Percentiles rank a stretch among this genome's conserved stretches.
phyloP scores from a whole-genome alignment of 2,888 invertebrate species.

The Omphaloscelis lunosa region DNA sequence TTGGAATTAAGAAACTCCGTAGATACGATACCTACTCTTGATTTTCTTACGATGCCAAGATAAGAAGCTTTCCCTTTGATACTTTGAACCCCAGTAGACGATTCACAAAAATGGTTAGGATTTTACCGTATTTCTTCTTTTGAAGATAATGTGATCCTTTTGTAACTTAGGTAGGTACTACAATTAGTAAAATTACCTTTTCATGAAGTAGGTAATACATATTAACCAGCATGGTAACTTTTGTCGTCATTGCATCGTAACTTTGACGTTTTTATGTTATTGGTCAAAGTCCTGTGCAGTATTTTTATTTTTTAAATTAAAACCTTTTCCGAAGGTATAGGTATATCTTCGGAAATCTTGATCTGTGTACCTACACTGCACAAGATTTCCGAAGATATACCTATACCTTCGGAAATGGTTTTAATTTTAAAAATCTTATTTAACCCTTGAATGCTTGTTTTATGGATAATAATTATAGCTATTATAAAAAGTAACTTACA shows the following conservation, averaged over 20 bases:
- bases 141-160: slow-evolving; percentile 46
- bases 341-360: too few species aligned
- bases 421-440: neutral
- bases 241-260: neutral
- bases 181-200: slow-evolving; percentile 41
- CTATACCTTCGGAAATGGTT: neutral
- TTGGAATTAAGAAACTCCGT: slow-evolving; percentile 45
- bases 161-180: slow-evolving; percentile 25
- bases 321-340: too few species aligned
- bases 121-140: slow-evolving; percentile 59
- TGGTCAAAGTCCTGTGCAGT: neutral
- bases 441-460: neutral
- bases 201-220: neutral
- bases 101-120: slow-evolving; percentile 57
- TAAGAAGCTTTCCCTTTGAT: slow-evolving; percentile 66
- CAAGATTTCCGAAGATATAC: too few species aligned
- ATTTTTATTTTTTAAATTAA: too few species aligned
- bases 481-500: neutral
- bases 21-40: slow-evolving; percentile 36
- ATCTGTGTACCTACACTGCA: too few species aligned
- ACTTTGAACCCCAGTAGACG: slow-evolving; percentile 61
- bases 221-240: neutral
- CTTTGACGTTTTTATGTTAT: neutral
- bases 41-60: slow-evolving; percentile 60
- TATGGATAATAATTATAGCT: neutral